Percentiles rank a stretch among this genome's conserved stretches.
These are phyloP conservation scores for Triplophysa siluroides DNA, from an alignment of 2,113 vertebrate genomes.

Conservation along the genomic window DNA sequence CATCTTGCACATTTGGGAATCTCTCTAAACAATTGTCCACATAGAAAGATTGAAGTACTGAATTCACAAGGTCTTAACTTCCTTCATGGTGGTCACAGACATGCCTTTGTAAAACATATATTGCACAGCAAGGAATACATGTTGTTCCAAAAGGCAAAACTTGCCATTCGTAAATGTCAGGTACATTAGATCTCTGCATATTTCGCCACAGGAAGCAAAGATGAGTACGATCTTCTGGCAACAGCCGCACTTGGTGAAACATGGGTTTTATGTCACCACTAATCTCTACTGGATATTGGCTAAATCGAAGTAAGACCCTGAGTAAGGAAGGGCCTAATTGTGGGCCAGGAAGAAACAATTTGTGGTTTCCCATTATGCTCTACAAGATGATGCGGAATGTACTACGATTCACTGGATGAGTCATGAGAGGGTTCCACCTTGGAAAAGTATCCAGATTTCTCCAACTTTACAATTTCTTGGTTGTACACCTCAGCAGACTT, in stretches of 20 bases:
- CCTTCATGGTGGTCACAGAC: background rate
- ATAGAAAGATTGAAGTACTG: background rate
- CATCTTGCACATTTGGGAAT: background rate
- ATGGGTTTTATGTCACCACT: conserved; percentile 8
- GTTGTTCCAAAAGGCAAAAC: too few relatives aligned
- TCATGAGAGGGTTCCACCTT: background rate
- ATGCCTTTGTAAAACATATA: background rate
- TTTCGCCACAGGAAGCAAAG: background rate
- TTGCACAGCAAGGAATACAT: background rate
- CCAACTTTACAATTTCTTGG: background rate
- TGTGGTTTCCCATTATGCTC: background rate
- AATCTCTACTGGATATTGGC: background rate
- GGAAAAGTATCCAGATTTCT: background rate
- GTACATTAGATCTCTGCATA: background rate
- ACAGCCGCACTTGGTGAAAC: background rate
- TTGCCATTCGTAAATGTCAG: background rate
- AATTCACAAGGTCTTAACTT: background rate
- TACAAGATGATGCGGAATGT: background rate
- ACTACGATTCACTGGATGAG: background rate
- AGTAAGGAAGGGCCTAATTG: background rate
- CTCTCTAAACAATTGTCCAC: background rate
- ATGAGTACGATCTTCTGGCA: background rate
- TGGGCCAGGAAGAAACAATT: background rate
- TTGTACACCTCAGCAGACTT: background rate
- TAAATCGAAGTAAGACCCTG: background rate